These are phyloP conservation scores for Machimus rusticus DNA, from an alignment of 2,888 invertebrate genomes.

Conservation along the genomic window DNA sequence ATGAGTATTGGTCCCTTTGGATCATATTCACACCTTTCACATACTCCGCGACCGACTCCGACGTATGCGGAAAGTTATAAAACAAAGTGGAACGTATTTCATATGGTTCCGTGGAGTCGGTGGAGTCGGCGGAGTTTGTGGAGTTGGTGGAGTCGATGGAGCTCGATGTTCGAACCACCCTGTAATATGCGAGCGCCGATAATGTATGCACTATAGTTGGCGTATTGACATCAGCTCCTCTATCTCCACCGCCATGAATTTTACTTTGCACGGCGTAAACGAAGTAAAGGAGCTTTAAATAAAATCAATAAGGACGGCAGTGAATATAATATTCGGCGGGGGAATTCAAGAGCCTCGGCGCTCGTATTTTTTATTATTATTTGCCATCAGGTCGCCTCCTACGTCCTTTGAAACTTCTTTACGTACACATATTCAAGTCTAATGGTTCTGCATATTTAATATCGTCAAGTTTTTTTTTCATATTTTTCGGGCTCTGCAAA, in stretches of 20 bases:
- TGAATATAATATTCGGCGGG: conserved; percentile 29
- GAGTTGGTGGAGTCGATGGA: not conserved
- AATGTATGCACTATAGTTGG: conserved; percentile 24
- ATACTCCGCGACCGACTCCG: not conserved
- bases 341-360: not conserved
- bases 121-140: not conserved
- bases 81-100: not conserved
- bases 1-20: not conserved
- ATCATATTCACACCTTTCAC: not conserved
- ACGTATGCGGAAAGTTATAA: not conserved
- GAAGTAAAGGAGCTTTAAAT: conserved; percentile 32
- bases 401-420: conserved; percentile 6
- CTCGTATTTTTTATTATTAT: conserved; percentile 18
- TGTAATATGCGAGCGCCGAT: not conserved
- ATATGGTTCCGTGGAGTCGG: not conserved
- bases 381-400: not conserved
- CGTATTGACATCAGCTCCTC: conserved; percentile 21
- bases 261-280: not conserved
- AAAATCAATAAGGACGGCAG: conserved; percentile 31
- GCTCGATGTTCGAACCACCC: not conserved
- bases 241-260: conserved; percentile 12
- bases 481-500: conserved; percentile 1
- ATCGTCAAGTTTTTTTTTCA: conserved; percentile 12
- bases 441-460: conserved; percentile 37
- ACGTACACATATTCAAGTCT: conserved; percentile 20